Evolutionary conservation across 1,140 invertebrate species (phyloP), one percentile per base, ranked within the genome.

Genomic region (Diuraphis noxia): DNA sequence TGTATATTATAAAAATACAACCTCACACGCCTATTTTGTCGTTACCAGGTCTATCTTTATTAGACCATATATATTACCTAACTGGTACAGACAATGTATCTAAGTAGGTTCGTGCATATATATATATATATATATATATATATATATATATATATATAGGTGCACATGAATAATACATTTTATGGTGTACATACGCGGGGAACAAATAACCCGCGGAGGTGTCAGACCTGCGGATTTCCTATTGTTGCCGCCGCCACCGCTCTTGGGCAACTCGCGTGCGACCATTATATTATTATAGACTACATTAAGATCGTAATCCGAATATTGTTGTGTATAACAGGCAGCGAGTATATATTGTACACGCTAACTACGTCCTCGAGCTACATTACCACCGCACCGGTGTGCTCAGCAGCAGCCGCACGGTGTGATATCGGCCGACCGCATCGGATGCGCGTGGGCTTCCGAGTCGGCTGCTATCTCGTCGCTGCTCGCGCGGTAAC

Each of bases 201-300:
- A 56, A 56, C 86, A 88, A 88, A 88, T 88, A 88, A 88, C 86
- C 86, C 86, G 86, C 86, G 86, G 86, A 88, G 86, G 86, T 88
- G 86, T 88, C 49, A 49, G 52, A 56, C 23, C 49, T 21, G 86
- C 86, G 38, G 86, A 40, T 88, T 88, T 88, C 19, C 86, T 40
- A 63, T 88, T 87, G 85, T 87, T 86, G 43, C 41, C 34, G 84
- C n/a, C 30, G 30, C 21, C 49, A 38, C 85, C 34, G 52, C 86
- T 40, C 49, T n/a, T n/a, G 85, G 85, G 85, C 85, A 38, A 38
- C 49, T 23, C 43, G 43, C 43, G 36, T 25, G 49, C 36, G 4
- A 88, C 52, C 52, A 63, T 88, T 86, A 56, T 56, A 63, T 88
- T 86, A 56, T 56, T 52, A 72, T 34, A 88, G 86, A 88, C 38